These are phyloP conservation scores for Macheiramphus alcinus DNA, from an alignment of 2,113 vertebrate genomes.

Conservation along the genomic window DNA sequence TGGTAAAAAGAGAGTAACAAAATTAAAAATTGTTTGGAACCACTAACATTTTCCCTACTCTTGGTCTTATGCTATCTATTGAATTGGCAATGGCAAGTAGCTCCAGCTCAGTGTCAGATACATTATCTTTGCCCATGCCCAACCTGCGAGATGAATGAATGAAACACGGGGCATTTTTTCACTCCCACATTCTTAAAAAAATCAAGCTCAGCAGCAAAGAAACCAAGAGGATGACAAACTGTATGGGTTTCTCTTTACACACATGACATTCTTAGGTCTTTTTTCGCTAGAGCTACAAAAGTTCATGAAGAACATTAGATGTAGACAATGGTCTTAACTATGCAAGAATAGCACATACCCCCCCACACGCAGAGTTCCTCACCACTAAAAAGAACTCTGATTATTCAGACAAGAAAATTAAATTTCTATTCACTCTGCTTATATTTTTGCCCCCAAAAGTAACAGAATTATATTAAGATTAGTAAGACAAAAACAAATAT, in stretches of 20 bases:
- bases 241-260: neutral
- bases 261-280: neutral
- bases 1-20: neutral
- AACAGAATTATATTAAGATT: neutral
- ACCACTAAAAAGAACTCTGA: neutral
- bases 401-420: conserved; percentile 37
- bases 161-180: conserved; percentile 26
- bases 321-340: neutral
- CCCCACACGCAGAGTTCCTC: neutral
- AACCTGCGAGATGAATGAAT: conserved; percentile 7
- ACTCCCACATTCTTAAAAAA: neutral
- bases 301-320: neutral
- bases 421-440: neutral
- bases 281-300: neutral
- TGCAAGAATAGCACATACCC: neutral
- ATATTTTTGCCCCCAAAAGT: neutral
- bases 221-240: neutral
- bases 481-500: neutral
- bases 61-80: conserved; percentile 1
- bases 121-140: conserved; percentile 26
- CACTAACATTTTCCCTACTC: conserved; percentile 12
- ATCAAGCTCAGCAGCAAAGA: conserved; percentile 4
- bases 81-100: conserved; percentile 26
- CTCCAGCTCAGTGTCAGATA: conserved; percentile 38
- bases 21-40: neutral